Evolutionary conservation across 1,140 invertebrate genomes (phyloP).

Genomic region (Vanessa atalanta): DNA sequence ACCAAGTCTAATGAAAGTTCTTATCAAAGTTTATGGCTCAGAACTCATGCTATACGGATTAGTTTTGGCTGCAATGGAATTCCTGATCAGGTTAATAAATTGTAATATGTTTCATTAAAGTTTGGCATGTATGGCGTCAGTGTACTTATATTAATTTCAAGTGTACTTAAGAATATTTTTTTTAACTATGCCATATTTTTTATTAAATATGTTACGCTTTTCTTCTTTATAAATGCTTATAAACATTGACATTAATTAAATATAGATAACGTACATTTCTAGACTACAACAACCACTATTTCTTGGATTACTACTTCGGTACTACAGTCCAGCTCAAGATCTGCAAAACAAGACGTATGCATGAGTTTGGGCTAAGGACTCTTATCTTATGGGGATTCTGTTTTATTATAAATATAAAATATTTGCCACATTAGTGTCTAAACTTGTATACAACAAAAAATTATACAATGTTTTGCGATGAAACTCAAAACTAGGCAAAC

Average conservation of each 20-base stretch:
- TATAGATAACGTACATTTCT: neutral
- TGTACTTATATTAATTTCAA: neutral
- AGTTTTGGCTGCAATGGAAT: conserved; percentile 79
- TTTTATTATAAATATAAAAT: too few relatives aligned
- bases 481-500: too few relatives aligned
- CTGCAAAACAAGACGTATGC: conserved; percentile 58
- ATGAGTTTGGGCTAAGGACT: neutral
- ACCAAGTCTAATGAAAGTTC: conserved; percentile 75
- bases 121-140: neutral
- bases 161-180: too few relatives aligned
- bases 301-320: conserved; percentile 64
- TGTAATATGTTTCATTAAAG: neutral
- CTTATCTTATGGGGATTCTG: too few relatives aligned
- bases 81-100: conserved; percentile 72
- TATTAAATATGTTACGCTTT: too few relatives aligned
- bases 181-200: too few relatives aligned
- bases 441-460: too few relatives aligned
- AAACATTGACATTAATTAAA: neutral
- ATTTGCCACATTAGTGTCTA: too few relatives aligned
- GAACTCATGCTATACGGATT: conserved; percentile 75
- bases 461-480: too few relatives aligned
- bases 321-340: conserved; percentile 65
- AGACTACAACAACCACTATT: conserved; percentile 75
- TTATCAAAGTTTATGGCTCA: conserved; percentile 76
- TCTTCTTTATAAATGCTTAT: too few relatives aligned